Percentiles rank a stretch among this genome's conserved stretches.
These are phyloP conservation scores for Lithophane semibrunnea DNA, from an alignment of 2,888 invertebrate species.

Conservation along the genomic window DNA sequence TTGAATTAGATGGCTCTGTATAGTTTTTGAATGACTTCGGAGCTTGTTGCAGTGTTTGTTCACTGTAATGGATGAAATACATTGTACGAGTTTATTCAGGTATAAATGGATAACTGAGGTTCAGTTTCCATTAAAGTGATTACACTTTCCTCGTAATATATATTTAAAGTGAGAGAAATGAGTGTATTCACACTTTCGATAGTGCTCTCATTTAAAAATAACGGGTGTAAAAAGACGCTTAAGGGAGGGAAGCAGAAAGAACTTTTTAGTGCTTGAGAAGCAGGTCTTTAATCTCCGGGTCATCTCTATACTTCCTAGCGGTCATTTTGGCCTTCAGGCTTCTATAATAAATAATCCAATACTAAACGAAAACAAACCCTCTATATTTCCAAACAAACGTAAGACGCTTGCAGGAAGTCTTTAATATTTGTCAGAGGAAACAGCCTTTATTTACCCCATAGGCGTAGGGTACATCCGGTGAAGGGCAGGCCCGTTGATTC, in stretches of 20 bases:
- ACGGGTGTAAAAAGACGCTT: no score
- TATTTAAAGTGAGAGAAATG: slow-evolving; percentile 6
- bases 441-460: slow-evolving; percentile 83
- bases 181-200: slow-evolving; percentile 16
- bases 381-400: slow-evolving; percentile 59
- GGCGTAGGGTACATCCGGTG: slow-evolving; percentile 78
- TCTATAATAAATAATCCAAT: slow-evolving; percentile 18
- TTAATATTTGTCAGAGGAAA: slow-evolving; percentile 85
- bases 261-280: background rate
- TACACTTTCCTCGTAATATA: slow-evolving; percentile 16
- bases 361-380: slow-evolving; percentile 55
- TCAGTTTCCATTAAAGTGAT: slow-evolving; percentile 9
- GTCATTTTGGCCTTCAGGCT: background rate
- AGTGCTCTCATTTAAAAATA: slow-evolving; percentile 4
- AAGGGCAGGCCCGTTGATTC: slow-evolving; percentile 82
- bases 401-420: slow-evolving; percentile 69
- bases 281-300: no score
- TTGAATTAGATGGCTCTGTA: slow-evolving; percentile 63
- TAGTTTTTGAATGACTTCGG: slow-evolving; percentile 43
- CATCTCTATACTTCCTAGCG: background rate
- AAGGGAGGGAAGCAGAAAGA: no score
- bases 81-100: slow-evolving; percentile 12
- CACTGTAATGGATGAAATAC: slow-evolving; percentile 27
- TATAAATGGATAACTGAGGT: slow-evolving; percentile 16
- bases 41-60: slow-evolving; percentile 15